Conservation (phyloP, 2,888 invertebrate genomes). For the Scaptomyza parva region DNA sequence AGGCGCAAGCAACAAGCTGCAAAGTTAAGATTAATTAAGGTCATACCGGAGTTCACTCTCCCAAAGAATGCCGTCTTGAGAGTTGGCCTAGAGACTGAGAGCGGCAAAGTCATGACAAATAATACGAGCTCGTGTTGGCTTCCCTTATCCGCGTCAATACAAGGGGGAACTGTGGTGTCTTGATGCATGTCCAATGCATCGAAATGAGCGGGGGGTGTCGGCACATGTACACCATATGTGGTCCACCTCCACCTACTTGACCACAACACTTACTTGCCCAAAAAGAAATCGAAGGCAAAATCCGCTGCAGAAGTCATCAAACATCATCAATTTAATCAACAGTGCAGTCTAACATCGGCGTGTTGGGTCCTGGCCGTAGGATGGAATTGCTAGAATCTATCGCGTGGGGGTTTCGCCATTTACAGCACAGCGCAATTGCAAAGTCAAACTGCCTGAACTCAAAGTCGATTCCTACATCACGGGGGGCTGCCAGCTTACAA, state of each 20-base stretch:
- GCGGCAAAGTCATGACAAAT: conserved; percentile 58
- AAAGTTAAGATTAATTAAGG: conserved; percentile 74
- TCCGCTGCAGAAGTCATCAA: conserved; percentile 83
- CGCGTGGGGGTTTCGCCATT: conserved; percentile 7
- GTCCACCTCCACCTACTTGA: conserved; percentile 50
- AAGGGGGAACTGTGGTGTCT: conserved; percentile 50
- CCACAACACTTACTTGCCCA: conserved; percentile 26
- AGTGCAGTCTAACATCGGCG: conserved; percentile 51
- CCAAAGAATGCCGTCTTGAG: conserved; percentile 66
- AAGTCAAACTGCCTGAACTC: conserved; percentile 71
- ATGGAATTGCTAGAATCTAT: conserved; percentile 1
- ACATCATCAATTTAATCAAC: conserved; percentile 83
- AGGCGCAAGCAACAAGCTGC: conserved; percentile 28
- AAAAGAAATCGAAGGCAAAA: conserved; percentile 58
- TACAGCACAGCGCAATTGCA: conserved; percentile 68
- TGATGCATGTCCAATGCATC: conserved; percentile 81
- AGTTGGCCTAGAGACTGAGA: conserved; percentile 1
- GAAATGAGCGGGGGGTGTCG: conserved; percentile 80
- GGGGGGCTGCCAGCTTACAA: conserved; percentile 62
- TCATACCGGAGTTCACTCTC: conserved; percentile 54
- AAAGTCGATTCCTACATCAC: conserved; percentile 13
- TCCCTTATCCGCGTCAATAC: conserved; percentile 34
- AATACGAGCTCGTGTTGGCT: conserved; percentile 41
- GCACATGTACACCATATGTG: conserved; percentile 72
- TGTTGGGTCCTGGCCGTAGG: conserved; percentile 6